These are phyloP conservation scores for Glaucomys volans DNA, from an alignment of 2,113 vertebrate species.

Conservation along the genomic window DNA sequence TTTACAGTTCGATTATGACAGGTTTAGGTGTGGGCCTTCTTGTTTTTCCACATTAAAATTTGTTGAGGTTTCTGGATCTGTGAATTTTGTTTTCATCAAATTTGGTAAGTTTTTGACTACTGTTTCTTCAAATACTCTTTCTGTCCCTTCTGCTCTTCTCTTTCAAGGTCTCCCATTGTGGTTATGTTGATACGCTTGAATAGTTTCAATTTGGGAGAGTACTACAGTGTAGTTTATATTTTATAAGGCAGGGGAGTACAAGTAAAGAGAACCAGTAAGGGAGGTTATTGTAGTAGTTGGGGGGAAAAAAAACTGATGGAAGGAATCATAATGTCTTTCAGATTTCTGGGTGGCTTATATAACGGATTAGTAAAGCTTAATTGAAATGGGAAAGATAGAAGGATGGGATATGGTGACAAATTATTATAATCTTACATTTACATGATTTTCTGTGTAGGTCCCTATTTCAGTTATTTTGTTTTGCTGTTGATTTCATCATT, in stretches of 20 bases:
- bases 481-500: conserved; percentile 52
- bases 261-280: neutral
- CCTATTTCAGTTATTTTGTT: conserved; percentile 29
- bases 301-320: neutral
- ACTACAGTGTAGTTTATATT: neutral
- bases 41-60: neutral
- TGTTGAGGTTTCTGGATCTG: neutral
- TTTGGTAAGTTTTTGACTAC: neutral
- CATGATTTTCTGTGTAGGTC: neutral
- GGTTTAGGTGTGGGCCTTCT: neutral
- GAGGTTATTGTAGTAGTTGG: neutral
- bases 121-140: neutral
- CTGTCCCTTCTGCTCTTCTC: neutral
- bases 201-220: neutral
- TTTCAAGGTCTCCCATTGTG: neutral
- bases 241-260: neutral
- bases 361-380: neutral
- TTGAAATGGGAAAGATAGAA: conserved; percentile 1
- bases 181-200: neutral
- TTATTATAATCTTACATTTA: neutral
- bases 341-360: conserved; percentile 4
- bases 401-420: neutral
- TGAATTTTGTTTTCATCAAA: conserved; percentile 10
- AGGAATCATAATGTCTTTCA: neutral
- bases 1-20: neutral